Evolutionary conservation across 2,797 vertebrate genomes (phyloP), one percentile per base, ranked within the genome.

Genomic region (Myripristis jacobus): DNA sequence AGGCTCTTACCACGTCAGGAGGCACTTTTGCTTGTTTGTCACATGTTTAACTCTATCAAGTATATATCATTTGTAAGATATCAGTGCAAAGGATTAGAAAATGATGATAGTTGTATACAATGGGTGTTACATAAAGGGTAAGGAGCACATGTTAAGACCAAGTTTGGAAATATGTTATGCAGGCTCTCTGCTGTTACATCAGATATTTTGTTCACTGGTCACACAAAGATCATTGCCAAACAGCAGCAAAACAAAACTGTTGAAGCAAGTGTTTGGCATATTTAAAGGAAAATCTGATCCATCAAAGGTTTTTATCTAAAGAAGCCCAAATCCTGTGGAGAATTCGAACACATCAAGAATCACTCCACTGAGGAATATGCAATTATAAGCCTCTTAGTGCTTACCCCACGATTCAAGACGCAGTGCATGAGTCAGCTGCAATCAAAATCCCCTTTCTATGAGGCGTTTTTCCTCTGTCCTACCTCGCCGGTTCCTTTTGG

Each of bases 331-430:
- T 52, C 19, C n/a, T 27, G n/a, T 41, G 21, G 48, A 57, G 58
- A 46, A 66, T 68, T 59, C 46, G n/a, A 71, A 69, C 61, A 50
- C 56, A 48, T 29, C 56, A 41, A 57, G 54, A 38, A 65, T 61
- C 41, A 19, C 63, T 10, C 50, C 13, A 15, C 59, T 2, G 55
- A 76, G 44, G 44, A 69, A 64, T n/a, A 64, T 24, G 0, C 47
- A 27, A 15, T 56, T 54, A 27, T 83, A 85, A 87, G 73, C 78
- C 29, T 57, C 80, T 88, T 77, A 83, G 24, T 46, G 67, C 55
- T 53, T 50, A 48, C 38, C 41, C 15, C 71, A 22, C 79, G 55
- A 71, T 75, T 69, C 65, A 11, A 21, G 75, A 44, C 73, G 80
- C 65, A 58, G 12, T 15, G 36, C 19, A 73, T 80, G 80, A 84